Evolutionary conservation across 2,797 vertebrate genomes (phyloP), one percentile per base, ranked within the genome.

Genomic region (Lacerta viridis): DNA sequence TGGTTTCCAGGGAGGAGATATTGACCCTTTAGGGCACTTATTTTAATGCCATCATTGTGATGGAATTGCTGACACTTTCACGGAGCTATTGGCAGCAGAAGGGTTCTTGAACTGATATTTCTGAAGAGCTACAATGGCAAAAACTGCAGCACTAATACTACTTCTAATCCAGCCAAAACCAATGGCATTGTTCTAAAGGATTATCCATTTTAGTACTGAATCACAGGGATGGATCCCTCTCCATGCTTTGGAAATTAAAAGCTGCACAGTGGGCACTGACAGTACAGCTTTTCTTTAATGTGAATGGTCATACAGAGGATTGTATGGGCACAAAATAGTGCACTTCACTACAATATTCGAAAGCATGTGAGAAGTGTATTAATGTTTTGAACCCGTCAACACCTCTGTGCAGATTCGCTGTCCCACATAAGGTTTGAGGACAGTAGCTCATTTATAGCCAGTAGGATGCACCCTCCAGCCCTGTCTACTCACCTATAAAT

Each of bases 1-100:
- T 91, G 43, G n/a, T 1, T 0, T 84, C 55, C 15, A n/a, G 33
- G 36, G 61, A n/a, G 84, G 91, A 92, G 85, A 82, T 72, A 29
- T 59, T 36, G 39, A 80, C 66, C 46, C 1, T 88, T 90, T 93
- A 43, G 25, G 80, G 50, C 55, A 83, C 17, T 86, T 82, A 36
- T 39, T 87, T 84, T 72, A 92, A 83, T 89, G 92, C 7, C 23
- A 17, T 88, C 89, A 92, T 85, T 74, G 80, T 82, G 46, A 1
- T 80, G 76, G 84, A 59, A 50, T 66, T 80, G 87, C 87, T 75
- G 85, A 59, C 79, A 77, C 87, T 91, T 94, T 90, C 78, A 89
- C 11, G 33, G 59, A 76, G 72, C 25, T 9, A 81, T n/a, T 36
- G 91, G 79, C 13, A 50, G 11, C 33, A 88, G 83, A 87, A 88